These are phyloP conservation scores for Ceratitis capitata DNA, from an alignment of 1,140 invertebrate species.

Conservation along the genomic window DNA sequence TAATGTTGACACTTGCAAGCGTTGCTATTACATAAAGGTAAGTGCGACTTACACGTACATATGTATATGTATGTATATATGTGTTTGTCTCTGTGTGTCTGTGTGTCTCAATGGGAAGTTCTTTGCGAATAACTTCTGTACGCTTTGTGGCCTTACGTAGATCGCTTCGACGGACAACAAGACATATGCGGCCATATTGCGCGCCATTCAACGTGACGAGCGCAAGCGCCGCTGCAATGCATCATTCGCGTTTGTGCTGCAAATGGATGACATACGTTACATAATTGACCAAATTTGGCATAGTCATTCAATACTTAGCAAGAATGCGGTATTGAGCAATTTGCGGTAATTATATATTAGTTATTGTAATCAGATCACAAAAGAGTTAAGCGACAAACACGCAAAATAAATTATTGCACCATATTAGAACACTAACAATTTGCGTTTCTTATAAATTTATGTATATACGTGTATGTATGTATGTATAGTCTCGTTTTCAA, in stretches of 20 bases:
- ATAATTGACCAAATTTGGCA: slow-evolving; percentile 74
- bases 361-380: not conserved
- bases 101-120: not conserved
- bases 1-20: slow-evolving; percentile 61
- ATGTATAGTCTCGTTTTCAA: too few species aligned
- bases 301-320: slow-evolving; percentile 71
- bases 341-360: slow-evolving; percentile 62
- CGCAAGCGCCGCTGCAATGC: slow-evolving; percentile 65
- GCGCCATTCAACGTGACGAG: slow-evolving; percentile 69
- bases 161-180: slow-evolving; percentile 52
- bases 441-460: slow-evolving; percentile 11
- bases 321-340: slow-evolving; percentile 67
- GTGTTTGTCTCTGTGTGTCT: not conserved
- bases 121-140: not conserved
- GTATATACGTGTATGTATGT: too few species aligned
- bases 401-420: not conserved
- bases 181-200: slow-evolving; percentile 68
- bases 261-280: slow-evolving; percentile 69
- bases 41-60: not conserved
- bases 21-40: slow-evolving; percentile 60
- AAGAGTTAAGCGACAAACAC: not conserved
- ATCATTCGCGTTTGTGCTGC: slow-evolving; percentile 69
- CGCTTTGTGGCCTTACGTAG: slow-evolving; percentile 43
- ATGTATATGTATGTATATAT: not conserved
- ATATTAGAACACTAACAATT: not conserved